Percentiles rank a stretch among this genome's conserved stretches.
Conservation (phyloP, 2,113 vertebrate species). For the Marmota flaviventris region DNA sequence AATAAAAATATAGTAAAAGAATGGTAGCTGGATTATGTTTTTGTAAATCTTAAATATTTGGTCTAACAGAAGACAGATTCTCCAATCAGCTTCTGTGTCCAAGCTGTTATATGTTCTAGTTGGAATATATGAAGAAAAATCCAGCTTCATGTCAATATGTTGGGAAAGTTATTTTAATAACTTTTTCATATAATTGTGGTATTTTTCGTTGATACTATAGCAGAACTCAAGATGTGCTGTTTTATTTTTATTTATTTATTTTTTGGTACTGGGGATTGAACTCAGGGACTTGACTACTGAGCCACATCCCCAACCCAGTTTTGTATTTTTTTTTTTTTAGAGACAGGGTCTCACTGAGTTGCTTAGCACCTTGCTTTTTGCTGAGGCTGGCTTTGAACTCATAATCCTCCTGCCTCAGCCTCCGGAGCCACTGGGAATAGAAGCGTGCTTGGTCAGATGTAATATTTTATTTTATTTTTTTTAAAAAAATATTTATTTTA, state of each 20-base stretch:
- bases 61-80: conserved; percentile 11
- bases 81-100: neutral
- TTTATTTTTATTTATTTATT: too few relatives aligned
- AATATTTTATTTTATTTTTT: neutral
- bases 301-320: too few relatives aligned
- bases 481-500: too few relatives aligned
- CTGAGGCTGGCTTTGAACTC: too few relatives aligned
- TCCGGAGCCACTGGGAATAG: too few relatives aligned
- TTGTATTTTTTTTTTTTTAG: neutral
- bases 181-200: conserved; percentile 49
- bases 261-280: too few relatives aligned
- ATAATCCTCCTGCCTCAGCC: too few relatives aligned
- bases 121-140: conserved; percentile 32
- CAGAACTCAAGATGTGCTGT: neutral
- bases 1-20: neutral
- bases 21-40: conserved; percentile 17
- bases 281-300: too few relatives aligned
- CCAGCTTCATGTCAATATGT: neutral
- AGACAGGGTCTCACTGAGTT: too few relatives aligned
- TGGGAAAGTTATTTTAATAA: conserved; percentile 21
- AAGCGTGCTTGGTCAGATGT: too few relatives aligned
- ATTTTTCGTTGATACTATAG: neutral
- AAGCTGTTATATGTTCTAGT: conserved; percentile 4
- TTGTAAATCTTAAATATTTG: conserved; percentile 38
- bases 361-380: too few relatives aligned